Base-by-base conservation (phyloP, 2,888 invertebrate genomes). In the Andrena bicolor region DNA sequence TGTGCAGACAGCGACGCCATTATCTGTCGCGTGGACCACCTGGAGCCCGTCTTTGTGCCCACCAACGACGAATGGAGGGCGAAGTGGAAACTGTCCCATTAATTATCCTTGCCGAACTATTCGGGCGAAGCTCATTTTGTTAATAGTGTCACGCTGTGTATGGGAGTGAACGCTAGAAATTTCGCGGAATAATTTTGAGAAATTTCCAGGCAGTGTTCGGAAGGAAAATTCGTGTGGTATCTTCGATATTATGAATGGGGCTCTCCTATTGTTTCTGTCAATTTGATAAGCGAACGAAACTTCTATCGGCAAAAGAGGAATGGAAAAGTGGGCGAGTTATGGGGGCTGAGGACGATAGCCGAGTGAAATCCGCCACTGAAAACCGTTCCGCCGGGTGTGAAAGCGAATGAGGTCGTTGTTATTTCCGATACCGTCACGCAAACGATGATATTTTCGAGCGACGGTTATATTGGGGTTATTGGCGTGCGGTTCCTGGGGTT, bases 371-470 rank as follows among this genome's bases (percentile, higher is more conserved):
- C 48, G 16, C 7, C n/a, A n/a, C 10, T 20, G 60, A 65, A 77
- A 77, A 78, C 68, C 49, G 71, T 28, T 71, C 71, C 70, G 48
- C 32, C n/a, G 48, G 68, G 78, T 56, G 72, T 26, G 63, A 76
- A 79, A 66, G 70, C 64, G n/a, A 76, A 76, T 76, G 69, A 64
- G 79, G 70, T 56, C 70, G 80, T 32, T 30, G 80, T 78, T 73
- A 78, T 78, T 81, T 78, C 81, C 73, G 69, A 78, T 81, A 81
- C 69, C 81, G 53, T 23, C 81, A 60, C 35, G 53, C 71, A 63
- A 20, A 26, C 72, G 73, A 81, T 77, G 66, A 58, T 79, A 81
- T 79, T 79, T 79, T 79, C 64, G 66, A 20, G 51, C 60, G 58
- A 56, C 48, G 41, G 48, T 51, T 41, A 13, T 65, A 65, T 81